These are phyloP conservation scores for Pomacea maculata DNA, from an alignment of 1,140 invertebrate genomes.

Conservation along the genomic window DNA sequence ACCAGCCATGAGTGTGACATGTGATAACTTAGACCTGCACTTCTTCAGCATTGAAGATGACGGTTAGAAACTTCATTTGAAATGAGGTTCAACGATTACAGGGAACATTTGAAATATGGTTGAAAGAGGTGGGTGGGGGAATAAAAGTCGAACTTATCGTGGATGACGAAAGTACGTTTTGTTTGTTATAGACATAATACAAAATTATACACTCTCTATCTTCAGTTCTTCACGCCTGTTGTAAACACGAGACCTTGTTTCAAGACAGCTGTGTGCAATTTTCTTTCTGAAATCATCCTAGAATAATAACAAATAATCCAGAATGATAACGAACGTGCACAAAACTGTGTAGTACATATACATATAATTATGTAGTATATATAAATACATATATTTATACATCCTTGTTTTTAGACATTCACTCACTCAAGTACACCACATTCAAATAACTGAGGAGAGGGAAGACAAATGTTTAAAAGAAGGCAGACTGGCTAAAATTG, in stretches of 20 bases:
- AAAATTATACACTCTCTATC: background rate
- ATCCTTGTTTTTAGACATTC: background rate
- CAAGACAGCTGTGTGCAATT: background rate
- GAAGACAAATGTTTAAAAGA: no score
- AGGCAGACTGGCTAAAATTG: no score
- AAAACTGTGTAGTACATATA: background rate
- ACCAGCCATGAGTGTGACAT: no score
- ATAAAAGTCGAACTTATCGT: no score
- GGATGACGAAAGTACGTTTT: no score
- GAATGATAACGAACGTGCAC: background rate
- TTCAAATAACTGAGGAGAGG: background rate
- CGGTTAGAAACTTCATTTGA: no score
- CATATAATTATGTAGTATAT: background rate
- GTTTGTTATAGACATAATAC: no score
- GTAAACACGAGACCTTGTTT: background rate
- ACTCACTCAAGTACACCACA: background rate
- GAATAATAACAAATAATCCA: background rate
- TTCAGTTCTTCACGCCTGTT: background rate
- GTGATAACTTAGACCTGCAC: no score
- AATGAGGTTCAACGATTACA: no score
- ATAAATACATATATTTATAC: background rate
- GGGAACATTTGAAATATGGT: no score
- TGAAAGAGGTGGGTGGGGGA: no score
- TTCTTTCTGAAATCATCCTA: background rate
- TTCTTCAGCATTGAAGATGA: no score